These are phyloP conservation scores for Axea sp. DNA, from an alignment of 2,888 invertebrate genomes.

Conservation along the genomic window DNA sequence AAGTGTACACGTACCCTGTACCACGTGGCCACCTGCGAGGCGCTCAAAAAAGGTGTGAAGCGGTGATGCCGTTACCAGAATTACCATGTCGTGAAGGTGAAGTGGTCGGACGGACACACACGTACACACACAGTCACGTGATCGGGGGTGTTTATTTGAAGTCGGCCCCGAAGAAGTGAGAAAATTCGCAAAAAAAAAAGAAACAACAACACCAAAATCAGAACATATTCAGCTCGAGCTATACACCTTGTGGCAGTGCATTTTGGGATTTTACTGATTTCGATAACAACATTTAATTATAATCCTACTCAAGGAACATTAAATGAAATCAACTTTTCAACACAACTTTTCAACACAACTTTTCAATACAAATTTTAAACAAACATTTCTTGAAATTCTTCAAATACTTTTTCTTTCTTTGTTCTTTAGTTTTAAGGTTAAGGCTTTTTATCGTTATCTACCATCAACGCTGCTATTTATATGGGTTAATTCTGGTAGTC, in stretches of 20 bases:
- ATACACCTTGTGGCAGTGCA: slow-evolving; percentile 49
- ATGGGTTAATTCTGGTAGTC: too few relatives aligned
- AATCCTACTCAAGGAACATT: too few relatives aligned
- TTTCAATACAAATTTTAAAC: too few relatives aligned
- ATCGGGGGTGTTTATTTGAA: slow-evolving; percentile 57
- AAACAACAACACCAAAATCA: slow-evolving; percentile 73
- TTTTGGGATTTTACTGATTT: slow-evolving; percentile 26
- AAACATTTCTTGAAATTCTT: too few relatives aligned
- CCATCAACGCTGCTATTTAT: too few relatives aligned
- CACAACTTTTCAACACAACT: too few relatives aligned
- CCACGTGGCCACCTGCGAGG: slow-evolving; percentile 92
- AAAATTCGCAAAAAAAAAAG: slow-evolving; percentile 72
- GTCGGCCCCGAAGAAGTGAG: slow-evolving; percentile 67
- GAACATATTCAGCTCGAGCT: slow-evolving; percentile 61
- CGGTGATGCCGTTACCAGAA: slow-evolving; percentile 70
- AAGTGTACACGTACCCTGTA: slow-evolving; percentile 89
- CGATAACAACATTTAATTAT: too few relatives aligned
- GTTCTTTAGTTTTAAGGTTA: too few relatives aligned
- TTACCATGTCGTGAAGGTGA: slow-evolving; percentile 69
- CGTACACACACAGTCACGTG: slow-evolving; percentile 59
- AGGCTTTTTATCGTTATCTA: too few relatives aligned
- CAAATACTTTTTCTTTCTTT: too few relatives aligned
- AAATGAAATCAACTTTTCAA: too few relatives aligned
- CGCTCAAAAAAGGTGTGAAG: slow-evolving; percentile 75
- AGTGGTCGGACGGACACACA: slow-evolving; percentile 68